Conservation (phyloP, 2,113 vertebrate genomes). For the Pao palembangensis region DNA sequence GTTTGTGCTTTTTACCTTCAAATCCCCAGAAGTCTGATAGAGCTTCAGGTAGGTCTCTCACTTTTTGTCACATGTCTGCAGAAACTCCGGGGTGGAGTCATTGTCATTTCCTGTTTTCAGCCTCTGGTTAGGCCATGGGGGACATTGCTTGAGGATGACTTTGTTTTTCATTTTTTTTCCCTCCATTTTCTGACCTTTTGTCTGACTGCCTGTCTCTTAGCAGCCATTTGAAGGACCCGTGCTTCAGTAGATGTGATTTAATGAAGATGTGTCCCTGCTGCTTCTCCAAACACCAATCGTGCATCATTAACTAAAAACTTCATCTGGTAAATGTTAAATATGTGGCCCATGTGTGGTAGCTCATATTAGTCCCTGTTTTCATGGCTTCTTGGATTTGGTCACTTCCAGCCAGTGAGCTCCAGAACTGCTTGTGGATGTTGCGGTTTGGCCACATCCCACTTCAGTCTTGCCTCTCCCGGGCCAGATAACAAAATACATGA, state of each 20-base stretch:
- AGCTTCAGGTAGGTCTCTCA: too few relatives aligned
- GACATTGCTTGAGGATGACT: slow-evolving; percentile 45
- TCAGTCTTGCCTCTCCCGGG: too few relatives aligned
- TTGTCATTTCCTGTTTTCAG: slow-evolving; percentile 34
- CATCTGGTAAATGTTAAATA: not conserved
- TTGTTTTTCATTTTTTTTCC: slow-evolving; percentile 26
- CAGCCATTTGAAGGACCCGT: slow-evolving; percentile 74
- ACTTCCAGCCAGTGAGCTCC: slow-evolving; percentile 4
- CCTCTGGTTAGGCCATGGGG: slow-evolving; percentile 59
- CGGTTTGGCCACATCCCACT: too few relatives aligned
- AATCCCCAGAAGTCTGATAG: too few relatives aligned
- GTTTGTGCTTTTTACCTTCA: too few relatives aligned
- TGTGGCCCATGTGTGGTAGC: not conserved
- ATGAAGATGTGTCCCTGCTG: slow-evolving; percentile 70
- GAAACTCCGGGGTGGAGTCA: slow-evolving; percentile 48
- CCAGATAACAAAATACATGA: too few relatives aligned
- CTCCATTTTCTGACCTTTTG: slow-evolving; percentile 63
- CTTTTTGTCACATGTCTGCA: slow-evolving; percentile 48
- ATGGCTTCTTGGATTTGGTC: not conserved
- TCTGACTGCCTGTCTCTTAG: slow-evolving; percentile 64
- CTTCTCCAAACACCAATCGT: slow-evolving; percentile 60
- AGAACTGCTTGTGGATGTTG: too few relatives aligned
- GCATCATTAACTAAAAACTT: slow-evolving; percentile 25
- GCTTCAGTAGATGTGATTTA: slow-evolving; percentile 75
- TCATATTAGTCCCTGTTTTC: too few relatives aligned